Base-by-base conservation (phyloP, 2,888 invertebrate species). In the Tenthredo amoena region DNA sequence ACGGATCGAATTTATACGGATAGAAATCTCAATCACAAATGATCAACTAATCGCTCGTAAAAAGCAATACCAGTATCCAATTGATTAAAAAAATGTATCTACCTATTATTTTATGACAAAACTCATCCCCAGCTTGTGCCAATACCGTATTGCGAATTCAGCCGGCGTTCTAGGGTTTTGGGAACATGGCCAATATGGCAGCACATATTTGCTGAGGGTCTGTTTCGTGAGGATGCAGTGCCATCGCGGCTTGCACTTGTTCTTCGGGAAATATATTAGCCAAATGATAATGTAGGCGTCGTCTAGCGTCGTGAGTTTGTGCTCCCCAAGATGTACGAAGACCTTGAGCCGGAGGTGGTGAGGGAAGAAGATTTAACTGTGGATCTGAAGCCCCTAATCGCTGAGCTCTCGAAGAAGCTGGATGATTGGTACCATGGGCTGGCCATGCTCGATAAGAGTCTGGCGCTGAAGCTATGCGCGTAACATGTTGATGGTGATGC, bases 201-300 rank as follows among this genome's bases (percentile, higher is more conserved):
- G 97, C 97, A 94, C 98, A 98, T 92, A 99, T 97, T 89, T 96
- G 96, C 93, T 98, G 97, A 12, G 98, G 97, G 93, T 98, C 97
- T 37, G 96, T 97, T 93, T 98, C 98, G 79, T 98, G 97, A 0
- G 99, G 99, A 94, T 97, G 96, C 88, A 97, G 94, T 87, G 96
- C 96, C 97, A 99, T 98, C 0, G 97, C 98, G 83, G 96, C 96
- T 83, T 96, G 95, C n/a, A 99, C 99, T 91, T 98, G 97, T 88
- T 97, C 96, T 91, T 98, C 97, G 0, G 98, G 98, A 94, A 99
- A 99, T 86, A 99, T 96, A 84, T 97, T 97, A n/a, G 97, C 96
- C 87, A 99, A 94, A 93, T 98, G 98, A 94, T 97, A 98, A 93
- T 97, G 98, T 91, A 98, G 94, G 88, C 96, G 96, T 43, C 96